Evolutionary conservation across 2,888 invertebrate species (phyloP).

Genomic region (Mellilla xanthometata): DNA sequence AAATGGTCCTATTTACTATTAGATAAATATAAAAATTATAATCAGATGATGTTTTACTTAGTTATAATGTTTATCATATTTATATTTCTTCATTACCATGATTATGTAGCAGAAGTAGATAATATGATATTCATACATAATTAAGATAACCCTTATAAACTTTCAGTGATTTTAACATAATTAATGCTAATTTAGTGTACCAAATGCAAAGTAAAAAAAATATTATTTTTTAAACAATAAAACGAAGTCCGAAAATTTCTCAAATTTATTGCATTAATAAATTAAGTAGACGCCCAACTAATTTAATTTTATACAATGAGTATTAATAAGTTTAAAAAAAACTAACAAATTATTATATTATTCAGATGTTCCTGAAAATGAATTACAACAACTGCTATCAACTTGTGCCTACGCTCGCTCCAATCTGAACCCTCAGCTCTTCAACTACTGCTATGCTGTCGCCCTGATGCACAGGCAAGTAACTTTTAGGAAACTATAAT

Average conservation of each 20-base stretch:
- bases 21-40: no score
- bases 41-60: no score
- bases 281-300: slow-evolving; percentile 18
- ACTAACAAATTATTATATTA: no score
- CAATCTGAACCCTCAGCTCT: slow-evolving; percentile 90
- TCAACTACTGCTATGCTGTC: slow-evolving; percentile 90
- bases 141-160: neutral
- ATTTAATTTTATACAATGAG: slow-evolving; percentile 16
- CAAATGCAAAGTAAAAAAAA: no score
- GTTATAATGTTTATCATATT: no score
- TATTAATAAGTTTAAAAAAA: slow-evolving; percentile 8
- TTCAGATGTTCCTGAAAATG: slow-evolving; percentile 61
- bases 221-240: no score
- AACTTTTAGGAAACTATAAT: neutral
- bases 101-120: neutral
- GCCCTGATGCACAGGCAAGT: slow-evolving; percentile 87
- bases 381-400: slow-evolving; percentile 85
- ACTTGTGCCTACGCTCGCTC: slow-evolving; percentile 87
- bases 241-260: no score
- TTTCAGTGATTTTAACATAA: no score
- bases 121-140: neutral
- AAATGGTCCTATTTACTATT: no score
- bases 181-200: no score
- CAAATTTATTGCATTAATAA: slow-evolving; percentile 22
- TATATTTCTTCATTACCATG: no score